A percentile compares a stretch with the other conserved stretches of the same genome.
Conservation (phyloP, 2,797 vertebrate genomes). For the Zenarchopterus dispar region DNA sequence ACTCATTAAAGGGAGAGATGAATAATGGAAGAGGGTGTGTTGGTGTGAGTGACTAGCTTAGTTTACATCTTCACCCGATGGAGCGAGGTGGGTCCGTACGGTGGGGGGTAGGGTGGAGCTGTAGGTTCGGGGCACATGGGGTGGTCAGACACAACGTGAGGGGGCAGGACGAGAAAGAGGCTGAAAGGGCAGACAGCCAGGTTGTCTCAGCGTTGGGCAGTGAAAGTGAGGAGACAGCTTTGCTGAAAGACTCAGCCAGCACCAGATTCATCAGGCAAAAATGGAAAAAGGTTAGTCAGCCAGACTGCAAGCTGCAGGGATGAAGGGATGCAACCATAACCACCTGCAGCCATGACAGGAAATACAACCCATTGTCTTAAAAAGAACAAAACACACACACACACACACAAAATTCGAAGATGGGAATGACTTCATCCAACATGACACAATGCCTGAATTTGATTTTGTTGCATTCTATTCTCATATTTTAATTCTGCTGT, state of each 20-base stretch:
- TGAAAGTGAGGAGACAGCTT: constrained; percentile 79
- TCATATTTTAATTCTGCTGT: background rate
- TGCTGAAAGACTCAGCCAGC: constrained; percentile 56
- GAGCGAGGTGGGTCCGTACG: constrained; percentile 31
- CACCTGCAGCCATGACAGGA: constrained; percentile 51
- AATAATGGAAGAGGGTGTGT: constrained; percentile 81
- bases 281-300: constrained; percentile 77
- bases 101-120: background rate
- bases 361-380: constrained; percentile 60
- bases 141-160: constrained; percentile 47
- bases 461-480: constrained; percentile 15
- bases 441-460: constrained; percentile 39
- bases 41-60: constrained; percentile 73
- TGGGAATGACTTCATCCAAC: constrained; percentile 34
- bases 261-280: constrained; percentile 78
- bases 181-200: constrained; percentile 58
- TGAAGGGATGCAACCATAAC: constrained; percentile 41
- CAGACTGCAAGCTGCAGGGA: constrained; percentile 48
- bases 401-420: constrained; percentile 2
- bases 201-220: constrained; percentile 50
- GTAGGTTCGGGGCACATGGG: constrained; percentile 20
- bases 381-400: constrained; percentile 25
- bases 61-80: constrained; percentile 79
- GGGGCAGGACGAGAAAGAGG: constrained; percentile 44
- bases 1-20: constrained; percentile 82